These are phyloP conservation scores for Gallinago paraguaiae DNA, from an alignment of 2,113 vertebrate genomes.

Conservation along the genomic window DNA sequence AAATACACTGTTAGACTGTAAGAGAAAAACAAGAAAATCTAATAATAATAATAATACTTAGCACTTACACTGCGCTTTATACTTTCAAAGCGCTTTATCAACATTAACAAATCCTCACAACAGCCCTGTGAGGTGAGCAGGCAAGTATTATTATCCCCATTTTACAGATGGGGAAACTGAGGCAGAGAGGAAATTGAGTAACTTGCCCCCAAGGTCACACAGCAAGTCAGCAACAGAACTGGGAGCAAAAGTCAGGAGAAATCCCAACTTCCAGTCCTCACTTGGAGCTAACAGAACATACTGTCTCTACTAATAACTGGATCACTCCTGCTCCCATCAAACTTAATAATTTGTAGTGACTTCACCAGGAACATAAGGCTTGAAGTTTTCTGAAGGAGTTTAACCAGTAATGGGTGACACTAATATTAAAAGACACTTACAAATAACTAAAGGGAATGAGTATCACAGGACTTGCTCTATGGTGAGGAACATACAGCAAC, in stretches of 20 bases:
- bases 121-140: constrained; percentile 33
- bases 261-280: neutral
- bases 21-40: constrained; percentile 80
- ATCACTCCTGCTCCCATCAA: neutral
- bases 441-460: neutral
- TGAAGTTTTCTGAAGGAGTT: constrained; percentile 5
- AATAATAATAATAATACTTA: constrained; percentile 79
- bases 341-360: neutral
- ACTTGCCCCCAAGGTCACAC: neutral
- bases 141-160: constrained; percentile 66
- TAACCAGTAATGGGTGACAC: neutral
- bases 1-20: constrained; percentile 81
- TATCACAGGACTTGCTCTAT: neutral
- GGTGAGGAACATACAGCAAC: neutral
- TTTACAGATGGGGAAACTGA: constrained; percentile 68
- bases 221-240: neutral
- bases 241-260: neutral
- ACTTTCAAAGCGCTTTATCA: constrained; percentile 46
- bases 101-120: constrained; percentile 44
- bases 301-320: neutral
- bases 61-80: constrained; percentile 43
- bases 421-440: neutral
- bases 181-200: neutral
- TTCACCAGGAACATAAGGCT: neutral
- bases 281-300: neutral